Evolutionary conservation across 2,113 vertebrate species (phyloP).

Genomic region (Tupaia chinensis): DNA sequence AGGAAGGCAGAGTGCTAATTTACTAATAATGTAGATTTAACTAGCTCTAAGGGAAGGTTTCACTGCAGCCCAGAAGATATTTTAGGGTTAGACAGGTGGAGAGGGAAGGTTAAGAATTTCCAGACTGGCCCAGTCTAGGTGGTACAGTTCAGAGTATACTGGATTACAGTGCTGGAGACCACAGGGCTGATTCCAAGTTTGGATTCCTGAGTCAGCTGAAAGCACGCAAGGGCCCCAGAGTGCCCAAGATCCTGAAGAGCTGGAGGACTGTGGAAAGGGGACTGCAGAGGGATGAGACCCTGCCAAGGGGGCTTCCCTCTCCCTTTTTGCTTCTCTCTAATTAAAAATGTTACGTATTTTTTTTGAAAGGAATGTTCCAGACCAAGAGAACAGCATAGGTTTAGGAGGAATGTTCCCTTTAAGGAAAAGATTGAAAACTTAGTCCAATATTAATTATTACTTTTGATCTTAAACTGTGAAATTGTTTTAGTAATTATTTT

Average conservation of each 20-base stretch:
- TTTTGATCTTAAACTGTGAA: background rate
- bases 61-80: background rate
- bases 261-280: too few relatives aligned
- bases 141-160: too few relatives aligned
- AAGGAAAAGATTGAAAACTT: background rate
- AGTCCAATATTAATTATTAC: background rate
- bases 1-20: background rate
- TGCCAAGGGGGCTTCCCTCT: too few relatives aligned
- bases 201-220: too few relatives aligned
- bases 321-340: too few relatives aligned
- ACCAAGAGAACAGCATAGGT: background rate
- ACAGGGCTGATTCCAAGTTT: too few relatives aligned
- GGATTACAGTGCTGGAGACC: too few relatives aligned
- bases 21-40: background rate
- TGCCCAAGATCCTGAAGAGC: too few relatives aligned
- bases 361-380: background rate
- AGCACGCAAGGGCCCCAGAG: too few relatives aligned
- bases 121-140: too few relatives aligned
- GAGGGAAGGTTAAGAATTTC: background rate
- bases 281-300: too few relatives aligned
- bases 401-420: background rate
- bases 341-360: too few relatives aligned
- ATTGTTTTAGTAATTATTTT: background rate
- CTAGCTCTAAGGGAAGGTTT: background rate
- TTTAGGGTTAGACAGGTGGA: background rate